Percentiles rank a stretch among this genome's conserved stretches.
These are phyloP conservation scores for Trichomalopsis sarcophagae DNA, from an alignment of 1,140 invertebrate species.

Conservation along the genomic window DNA sequence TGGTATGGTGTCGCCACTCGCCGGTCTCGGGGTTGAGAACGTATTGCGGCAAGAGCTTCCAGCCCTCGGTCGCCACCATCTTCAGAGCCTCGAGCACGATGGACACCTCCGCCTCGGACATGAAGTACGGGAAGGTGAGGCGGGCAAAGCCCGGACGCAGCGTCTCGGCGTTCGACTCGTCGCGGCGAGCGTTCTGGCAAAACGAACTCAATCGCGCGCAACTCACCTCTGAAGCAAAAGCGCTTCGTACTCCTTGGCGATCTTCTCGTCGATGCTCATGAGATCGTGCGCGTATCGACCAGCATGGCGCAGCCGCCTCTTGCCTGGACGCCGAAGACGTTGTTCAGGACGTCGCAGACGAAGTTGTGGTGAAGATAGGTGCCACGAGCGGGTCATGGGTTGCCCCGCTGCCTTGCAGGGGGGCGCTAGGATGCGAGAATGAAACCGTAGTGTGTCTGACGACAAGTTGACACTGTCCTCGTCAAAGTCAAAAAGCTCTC, in stretches of 20 bases:
- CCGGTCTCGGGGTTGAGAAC: slow-evolving; percentile 89
- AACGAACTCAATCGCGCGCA: not conserved
- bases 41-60: slow-evolving; percentile 93
- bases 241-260: slow-evolving; percentile 86
- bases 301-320: slow-evolving; percentile 90
- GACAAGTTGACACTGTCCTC: too few relatives aligned
- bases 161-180: slow-evolving; percentile 78
- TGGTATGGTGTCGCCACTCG: slow-evolving; percentile 91
- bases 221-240: slow-evolving; percentile 83
- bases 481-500: too few relatives aligned
- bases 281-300: slow-evolving; percentile 90
- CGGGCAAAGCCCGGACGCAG: slow-evolving; percentile 91
- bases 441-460: too few relatives aligned
- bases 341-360: slow-evolving; percentile 90
- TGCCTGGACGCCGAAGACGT: slow-evolving; percentile 94
- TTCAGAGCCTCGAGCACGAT: slow-evolving; percentile 90
- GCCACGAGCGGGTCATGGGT: too few relatives aligned
- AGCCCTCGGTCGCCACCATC: slow-evolving; percentile 91
- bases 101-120: slow-evolving; percentile 85
- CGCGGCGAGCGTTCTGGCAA: slow-evolving; percentile 18
- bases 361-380: slow-evolving; percentile 94
- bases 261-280: slow-evolving; percentile 86
- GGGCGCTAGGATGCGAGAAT: too few relatives aligned
- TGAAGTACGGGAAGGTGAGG: slow-evolving; percentile 91
- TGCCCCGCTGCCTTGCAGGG: too few relatives aligned